A percentile compares a stretch with the other conserved stretches of the same genome.
phyloP scores from a whole-genome alignment of 2,113 vertebrate species.

The Saiga tatarica region DNA sequence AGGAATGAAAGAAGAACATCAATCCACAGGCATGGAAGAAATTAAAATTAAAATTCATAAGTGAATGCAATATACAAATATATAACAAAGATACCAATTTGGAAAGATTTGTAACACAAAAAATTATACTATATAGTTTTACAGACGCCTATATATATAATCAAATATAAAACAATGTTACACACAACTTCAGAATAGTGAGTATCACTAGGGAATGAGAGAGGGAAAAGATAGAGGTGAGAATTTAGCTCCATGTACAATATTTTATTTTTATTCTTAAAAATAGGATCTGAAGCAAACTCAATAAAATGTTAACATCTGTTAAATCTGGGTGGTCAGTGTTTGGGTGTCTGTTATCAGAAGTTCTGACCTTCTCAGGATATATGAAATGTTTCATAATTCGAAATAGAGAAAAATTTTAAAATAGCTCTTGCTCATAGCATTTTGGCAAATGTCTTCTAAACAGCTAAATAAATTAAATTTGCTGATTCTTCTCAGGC shows the following conservation, averaged over 20 bases:
- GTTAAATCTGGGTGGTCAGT: slow-evolving; percentile 71
- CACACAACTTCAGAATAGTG: background rate
- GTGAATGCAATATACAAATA: background rate
- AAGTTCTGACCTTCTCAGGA: slow-evolving; percentile 54
- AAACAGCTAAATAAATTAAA: slow-evolving; percentile 59
- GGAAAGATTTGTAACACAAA: background rate
- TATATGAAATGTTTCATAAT: slow-evolving; percentile 52
- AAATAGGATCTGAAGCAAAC: slow-evolving; percentile 45
- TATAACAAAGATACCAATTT: background rate
- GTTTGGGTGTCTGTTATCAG: slow-evolving; percentile 53
- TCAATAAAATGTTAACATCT: slow-evolving; percentile 64
- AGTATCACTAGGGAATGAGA: background rate
- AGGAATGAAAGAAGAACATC: background rate
- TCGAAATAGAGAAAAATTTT: slow-evolving; percentile 39
- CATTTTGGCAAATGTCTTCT: slow-evolving; percentile 59
- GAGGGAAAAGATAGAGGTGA: background rate
- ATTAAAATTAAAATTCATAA: slow-evolving; percentile 8
- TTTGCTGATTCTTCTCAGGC: slow-evolving; percentile 62
- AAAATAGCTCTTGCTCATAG: slow-evolving; percentile 49
- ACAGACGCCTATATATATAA: background rate
- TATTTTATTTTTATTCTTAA: slow-evolving; percentile 47
- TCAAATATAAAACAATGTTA: background rate
- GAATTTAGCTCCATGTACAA: background rate
- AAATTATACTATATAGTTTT: background rate
- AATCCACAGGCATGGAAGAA: background rate